Evolutionary conservation across 1,140 invertebrate genomes (phyloP), one percentile per base, ranked within the genome.

Genomic region (Psilanteris sp.): DNA sequence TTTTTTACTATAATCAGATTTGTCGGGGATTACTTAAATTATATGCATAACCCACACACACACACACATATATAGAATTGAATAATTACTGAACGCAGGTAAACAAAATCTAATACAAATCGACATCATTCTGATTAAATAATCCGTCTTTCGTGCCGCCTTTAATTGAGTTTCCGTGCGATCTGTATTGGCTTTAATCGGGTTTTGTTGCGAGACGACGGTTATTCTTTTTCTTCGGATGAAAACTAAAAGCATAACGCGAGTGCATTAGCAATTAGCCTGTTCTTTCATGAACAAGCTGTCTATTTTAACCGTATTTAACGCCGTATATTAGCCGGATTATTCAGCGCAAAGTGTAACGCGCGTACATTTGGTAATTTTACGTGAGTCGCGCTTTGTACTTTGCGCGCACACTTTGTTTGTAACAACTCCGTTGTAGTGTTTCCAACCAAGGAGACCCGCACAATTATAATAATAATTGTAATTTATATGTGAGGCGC

Each of bases 381-480:
- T 50, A 64, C 59, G 66, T 59, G 64, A 52, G 29, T 1, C 24
- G 59, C 43, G 68, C 55, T 55, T 68, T 70, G 57, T 70, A 52
- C 57, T 54, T 54, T 37, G 43, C 34, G 50, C 46, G 16, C 2
- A 6, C 14, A 61, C 50, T 71, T 66, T 70, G 64, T 70, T 76
- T 59, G 66, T 41, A 48, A 57, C 68, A 57, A 57, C 68, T 48
- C 9, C 52, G 27, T 10, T 32, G 44, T 15, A 41, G 10, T 66
- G 39, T 66, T 36, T 32, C 34, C 37, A 29, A 14, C 62, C 39
- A 57, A 54, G 54, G 10, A 52, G 66, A 66, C 43, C 66, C 18
- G 54, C 27, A 61, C 74, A 71, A 77, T 77, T 71, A 71, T 71
- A 77, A 77, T 71, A 77, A 77, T 77, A 77, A 77, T 71, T 71